Percentiles rank a stretch among this genome's conserved stretches.
phyloP scores from a whole-genome alignment of 2,797 vertebrate species.

The Thunnus albacares region DNA sequence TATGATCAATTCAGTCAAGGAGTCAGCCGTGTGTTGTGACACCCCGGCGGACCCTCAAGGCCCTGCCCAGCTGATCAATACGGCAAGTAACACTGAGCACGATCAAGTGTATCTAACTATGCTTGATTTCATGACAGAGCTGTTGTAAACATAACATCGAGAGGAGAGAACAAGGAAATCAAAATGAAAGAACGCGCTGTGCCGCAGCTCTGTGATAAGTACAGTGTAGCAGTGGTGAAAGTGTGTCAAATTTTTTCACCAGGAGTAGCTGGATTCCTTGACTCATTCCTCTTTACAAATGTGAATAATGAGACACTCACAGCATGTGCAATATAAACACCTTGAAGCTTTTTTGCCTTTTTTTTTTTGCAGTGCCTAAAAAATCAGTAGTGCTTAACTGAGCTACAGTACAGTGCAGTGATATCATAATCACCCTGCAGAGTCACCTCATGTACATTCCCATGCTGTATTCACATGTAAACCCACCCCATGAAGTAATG shows the following conservation, averaged over 20 bases:
- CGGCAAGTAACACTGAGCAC: constrained; percentile 19
- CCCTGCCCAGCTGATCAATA: constrained; percentile 50
- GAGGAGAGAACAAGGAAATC: background rate
- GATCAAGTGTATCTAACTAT: constrained; percentile 46
- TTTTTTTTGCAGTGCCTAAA: constrained; percentile 14
- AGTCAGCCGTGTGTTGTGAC: constrained; percentile 38
- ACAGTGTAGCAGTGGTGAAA: background rate
- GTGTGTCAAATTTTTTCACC: background rate
- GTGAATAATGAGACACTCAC: constrained; percentile 40
- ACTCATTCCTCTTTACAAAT: constrained; percentile 27
- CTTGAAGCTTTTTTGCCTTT: constrained; percentile 22
- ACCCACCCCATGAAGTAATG: background rate
- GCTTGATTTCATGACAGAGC: constrained; percentile 23
- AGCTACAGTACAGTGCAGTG: constrained; percentile 16
- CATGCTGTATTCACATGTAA: background rate
- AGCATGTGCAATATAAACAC: constrained; percentile 28
- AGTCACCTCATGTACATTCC: background rate
- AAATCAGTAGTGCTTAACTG: constrained; percentile 40
- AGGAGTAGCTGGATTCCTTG: background rate
- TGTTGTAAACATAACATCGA: background rate
- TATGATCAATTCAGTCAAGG: constrained; percentile 77
- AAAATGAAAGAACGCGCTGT: constrained; percentile 17
- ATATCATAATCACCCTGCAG: constrained; percentile 12
- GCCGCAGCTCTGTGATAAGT: background rate
- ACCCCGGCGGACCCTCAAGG: constrained; percentile 29